Conservation (phyloP, 2,113 vertebrate genomes). For the Sebastes schlegelii region DNA sequence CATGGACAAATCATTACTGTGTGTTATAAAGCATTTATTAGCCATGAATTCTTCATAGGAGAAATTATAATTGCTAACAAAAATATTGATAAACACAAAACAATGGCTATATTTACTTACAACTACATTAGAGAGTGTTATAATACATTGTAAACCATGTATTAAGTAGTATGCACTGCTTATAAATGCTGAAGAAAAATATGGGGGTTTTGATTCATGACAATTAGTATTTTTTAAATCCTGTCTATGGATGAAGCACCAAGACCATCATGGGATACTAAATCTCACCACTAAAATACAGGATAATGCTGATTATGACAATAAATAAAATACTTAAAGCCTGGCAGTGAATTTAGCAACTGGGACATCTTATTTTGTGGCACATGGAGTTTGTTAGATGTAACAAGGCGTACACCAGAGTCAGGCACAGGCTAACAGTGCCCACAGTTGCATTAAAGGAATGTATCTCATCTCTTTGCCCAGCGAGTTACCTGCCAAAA, state of each 20-base stretch:
- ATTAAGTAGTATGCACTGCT: background rate
- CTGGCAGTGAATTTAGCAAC: background rate
- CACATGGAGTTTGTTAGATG: background rate
- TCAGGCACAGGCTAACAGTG: slow-evolving; percentile 1
- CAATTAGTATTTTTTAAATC: background rate
- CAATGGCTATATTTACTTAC: background rate
- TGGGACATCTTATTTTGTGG: background rate
- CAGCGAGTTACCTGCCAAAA: background rate
- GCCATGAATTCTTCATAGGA: background rate
- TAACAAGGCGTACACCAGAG: background rate
- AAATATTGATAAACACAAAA: background rate
- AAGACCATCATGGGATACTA: background rate
- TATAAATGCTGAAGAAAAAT: background rate
- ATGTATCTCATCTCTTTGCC: slow-evolving; percentile 5
- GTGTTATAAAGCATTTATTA: background rate
- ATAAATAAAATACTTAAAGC: background rate
- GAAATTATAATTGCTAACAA: background rate
- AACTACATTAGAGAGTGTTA: background rate
- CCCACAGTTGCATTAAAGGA: background rate
- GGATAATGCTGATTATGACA: background rate
- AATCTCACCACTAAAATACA: background rate
- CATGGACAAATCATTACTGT: background rate
- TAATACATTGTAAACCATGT: background rate
- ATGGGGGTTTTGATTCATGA: background rate
- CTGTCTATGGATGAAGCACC: background rate